These are phyloP conservation scores for Crotalus viridis DNA, from an alignment of 2,113 vertebrate genomes.

Conservation along the genomic window DNA sequence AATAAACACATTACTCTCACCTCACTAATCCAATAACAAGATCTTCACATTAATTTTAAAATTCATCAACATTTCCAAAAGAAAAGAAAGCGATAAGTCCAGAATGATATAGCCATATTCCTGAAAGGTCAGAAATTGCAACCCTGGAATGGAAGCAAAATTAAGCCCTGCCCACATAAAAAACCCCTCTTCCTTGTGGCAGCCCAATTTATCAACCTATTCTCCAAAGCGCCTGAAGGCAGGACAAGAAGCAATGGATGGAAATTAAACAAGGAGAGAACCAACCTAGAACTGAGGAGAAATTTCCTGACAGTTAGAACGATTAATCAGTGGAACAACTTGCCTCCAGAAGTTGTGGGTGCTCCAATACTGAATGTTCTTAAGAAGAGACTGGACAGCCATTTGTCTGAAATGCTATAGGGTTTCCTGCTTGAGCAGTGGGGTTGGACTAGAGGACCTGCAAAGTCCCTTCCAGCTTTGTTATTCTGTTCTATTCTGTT, in stretches of 20 bases:
- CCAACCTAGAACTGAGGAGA: not conserved
- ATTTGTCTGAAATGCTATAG: not conserved
- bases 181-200: not conserved
- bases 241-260: not conserved
- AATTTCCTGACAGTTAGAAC: not conserved
- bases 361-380: not conserved
- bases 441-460: not conserved
- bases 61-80: not conserved
- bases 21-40: not conserved
- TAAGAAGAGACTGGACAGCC: not conserved
- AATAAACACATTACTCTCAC: not conserved
- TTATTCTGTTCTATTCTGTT: not conserved
- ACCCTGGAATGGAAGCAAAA: not conserved
- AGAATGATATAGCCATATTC: not conserved
- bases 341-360: not conserved
- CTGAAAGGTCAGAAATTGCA: not conserved
- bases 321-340: not conserved
- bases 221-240: not conserved
- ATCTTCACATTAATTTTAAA: not conserved
- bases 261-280: not conserved
- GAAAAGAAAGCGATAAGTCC: not conserved
- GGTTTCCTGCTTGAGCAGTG: not conserved
- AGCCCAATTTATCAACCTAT: not conserved
- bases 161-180: not conserved
- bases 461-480: not conserved